These are phyloP conservation scores for Glaucopsyche alexis DNA, from an alignment of 2,888 invertebrate species.

Conservation along the genomic window DNA sequence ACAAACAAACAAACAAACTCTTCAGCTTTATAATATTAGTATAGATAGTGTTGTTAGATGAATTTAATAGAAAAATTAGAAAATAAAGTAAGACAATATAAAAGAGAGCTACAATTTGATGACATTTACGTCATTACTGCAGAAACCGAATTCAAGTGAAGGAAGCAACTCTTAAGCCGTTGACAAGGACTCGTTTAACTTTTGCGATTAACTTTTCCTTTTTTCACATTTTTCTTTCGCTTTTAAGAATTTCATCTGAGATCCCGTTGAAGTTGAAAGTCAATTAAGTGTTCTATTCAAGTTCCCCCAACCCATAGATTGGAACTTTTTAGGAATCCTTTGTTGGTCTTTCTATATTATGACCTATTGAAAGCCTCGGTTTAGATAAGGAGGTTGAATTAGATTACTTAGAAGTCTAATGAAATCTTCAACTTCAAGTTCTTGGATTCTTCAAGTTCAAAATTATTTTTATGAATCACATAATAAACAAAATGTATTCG, in stretches of 20 bases:
- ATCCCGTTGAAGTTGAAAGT: conserved; percentile 34
- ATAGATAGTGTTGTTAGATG: too few species aligned
- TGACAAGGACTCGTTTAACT: conserved; percentile 64
- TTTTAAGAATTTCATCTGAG: conserved; percentile 33
- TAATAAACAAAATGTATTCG: too few species aligned
- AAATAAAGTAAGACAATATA: neutral
- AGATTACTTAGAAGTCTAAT: neutral
- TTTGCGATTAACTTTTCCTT: conserved; percentile 56
- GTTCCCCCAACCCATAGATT: conserved; percentile 23
- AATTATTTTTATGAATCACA: too few species aligned
- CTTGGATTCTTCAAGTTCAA: too few species aligned
- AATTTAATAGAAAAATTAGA: too few species aligned
- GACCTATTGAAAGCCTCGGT: conserved; percentile 10
- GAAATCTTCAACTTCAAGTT: neutral
- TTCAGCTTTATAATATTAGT: too few species aligned
- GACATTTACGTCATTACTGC: conserved; percentile 38
- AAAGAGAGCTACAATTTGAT: neutral
- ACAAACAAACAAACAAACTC: too few species aligned
- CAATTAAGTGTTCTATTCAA: conserved; percentile 36
- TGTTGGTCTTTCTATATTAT: conserved; percentile 19
- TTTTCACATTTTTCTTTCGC: conserved; percentile 43
- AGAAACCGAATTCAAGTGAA: conserved; percentile 41
- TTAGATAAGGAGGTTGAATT: neutral
- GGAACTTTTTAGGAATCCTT: conserved; percentile 29
- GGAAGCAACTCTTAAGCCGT: conserved; percentile 53